Base-by-base conservation (phyloP, 2,797 vertebrate genomes). In the Diceros bicornis region DNA sequence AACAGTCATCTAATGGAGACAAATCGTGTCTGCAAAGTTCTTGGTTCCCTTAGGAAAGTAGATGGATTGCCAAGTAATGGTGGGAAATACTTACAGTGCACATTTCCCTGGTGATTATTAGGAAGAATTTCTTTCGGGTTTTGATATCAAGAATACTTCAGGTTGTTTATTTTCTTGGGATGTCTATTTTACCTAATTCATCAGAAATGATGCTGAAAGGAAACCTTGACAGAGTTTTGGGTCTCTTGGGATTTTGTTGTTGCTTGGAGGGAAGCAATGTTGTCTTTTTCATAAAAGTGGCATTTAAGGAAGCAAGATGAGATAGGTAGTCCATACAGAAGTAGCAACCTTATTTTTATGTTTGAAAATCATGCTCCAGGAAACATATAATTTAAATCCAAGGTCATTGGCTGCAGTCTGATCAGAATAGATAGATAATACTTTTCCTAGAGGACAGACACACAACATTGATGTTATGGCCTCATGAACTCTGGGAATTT, bases 221-320 rank as follows among this genome's bases (percentile, higher is more conserved):
- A 95, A 91, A 85, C 44, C 29, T 57, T 2, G 2, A 17, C 6
- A 4, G 95, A 37, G 25, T 44, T 91, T 94, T 91, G 50, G 17
- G 14, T 64, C 50, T 95, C 77, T 88, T 20, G 17, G 57, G 14
- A 62, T 91, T 85, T 92, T 96, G 23, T 50, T 74, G 23, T 55
- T 72, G 8, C 4, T 81, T 29, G 1, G n/a, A 21, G n/a, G 3
- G 23, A 55, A 83, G 17, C 20, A 20, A 0, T 81, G 7, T 37
- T 77, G 21, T 57, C 66, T 64, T 84, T 91, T 62, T 52, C 50
- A 52, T 14, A 52, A 52, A 52, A 52, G n/a, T 75, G 37, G 21
- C 62, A 75, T 79, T 86, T 94, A 95, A 94, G 79, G 37, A 94
- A 92, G 21, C 13, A 64, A 92, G 6, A 29, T 77, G 74, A 94